A percentile compares a stretch with the other conserved stretches of the same genome.
Conservation (phyloP, 2,797 vertebrate genomes). For the Mus caroli region DNA sequence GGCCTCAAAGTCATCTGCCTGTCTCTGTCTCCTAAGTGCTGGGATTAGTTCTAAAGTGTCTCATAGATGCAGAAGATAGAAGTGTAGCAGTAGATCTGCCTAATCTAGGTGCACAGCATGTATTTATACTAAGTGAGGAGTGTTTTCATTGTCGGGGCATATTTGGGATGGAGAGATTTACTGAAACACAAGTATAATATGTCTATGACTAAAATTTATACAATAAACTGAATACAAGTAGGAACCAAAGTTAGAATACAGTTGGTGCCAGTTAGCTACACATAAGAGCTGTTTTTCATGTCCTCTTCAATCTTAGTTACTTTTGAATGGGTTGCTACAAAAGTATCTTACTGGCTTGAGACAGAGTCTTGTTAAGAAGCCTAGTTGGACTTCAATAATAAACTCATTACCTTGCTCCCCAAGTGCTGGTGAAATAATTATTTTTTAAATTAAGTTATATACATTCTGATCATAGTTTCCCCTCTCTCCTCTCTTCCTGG, state of each 20-base stretch:
- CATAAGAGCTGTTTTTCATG: neutral
- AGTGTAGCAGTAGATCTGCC: too few species aligned
- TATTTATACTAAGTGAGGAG: too few species aligned
- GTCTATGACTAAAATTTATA: neutral
- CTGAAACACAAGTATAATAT: neutral
- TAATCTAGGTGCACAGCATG: too few species aligned
- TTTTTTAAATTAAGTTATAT: too few species aligned
- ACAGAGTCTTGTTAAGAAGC: neutral
- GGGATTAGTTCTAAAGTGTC: too few species aligned
- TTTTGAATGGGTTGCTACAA: neutral
- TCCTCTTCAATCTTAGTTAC: neutral
- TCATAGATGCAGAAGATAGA: too few species aligned
- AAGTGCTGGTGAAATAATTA: neutral
- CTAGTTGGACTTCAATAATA: neutral
- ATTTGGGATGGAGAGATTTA: too few species aligned
- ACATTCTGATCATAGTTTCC: too few species aligned
- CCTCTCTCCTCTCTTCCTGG: too few species aligned
- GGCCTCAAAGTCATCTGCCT: too few species aligned
- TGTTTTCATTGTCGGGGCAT: too few species aligned
- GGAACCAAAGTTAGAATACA: neutral
- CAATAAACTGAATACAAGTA: neutral
- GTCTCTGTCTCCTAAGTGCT: too few species aligned
- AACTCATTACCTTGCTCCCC: neutral
- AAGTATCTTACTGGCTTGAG: neutral
- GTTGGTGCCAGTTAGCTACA: neutral